These are phyloP conservation scores for Amphipyra berbera DNA, from an alignment of 2,888 invertebrate species.

Conservation along the genomic window DNA sequence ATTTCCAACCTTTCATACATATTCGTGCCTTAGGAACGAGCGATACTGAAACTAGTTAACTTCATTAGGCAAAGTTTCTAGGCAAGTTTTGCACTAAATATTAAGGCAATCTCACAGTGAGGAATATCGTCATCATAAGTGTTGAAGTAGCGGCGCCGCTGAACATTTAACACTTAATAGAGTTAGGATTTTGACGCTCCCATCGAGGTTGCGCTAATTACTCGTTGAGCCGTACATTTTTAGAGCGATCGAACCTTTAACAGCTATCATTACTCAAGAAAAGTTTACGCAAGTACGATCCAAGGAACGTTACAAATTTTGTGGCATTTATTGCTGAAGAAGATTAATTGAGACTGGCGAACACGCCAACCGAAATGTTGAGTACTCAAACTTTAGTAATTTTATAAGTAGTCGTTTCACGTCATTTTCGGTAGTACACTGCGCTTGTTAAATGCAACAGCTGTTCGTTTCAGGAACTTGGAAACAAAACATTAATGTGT, in stretches of 20 bases:
- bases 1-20: slow-evolving; percentile 22
- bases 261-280: slow-evolving; percentile 66
- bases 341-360: slow-evolving; percentile 65
- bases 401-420: slow-evolving; percentile 24
- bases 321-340: slow-evolving; percentile 67
- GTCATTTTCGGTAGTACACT: slow-evolving; percentile 2
- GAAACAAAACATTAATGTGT: slow-evolving; percentile 25
- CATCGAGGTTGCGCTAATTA: slow-evolving; percentile 30
- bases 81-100: slow-evolving; percentile 54
- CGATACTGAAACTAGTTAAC: slow-evolving; percentile 45
- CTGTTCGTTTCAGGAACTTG: slow-evolving; percentile 31
- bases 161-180: slow-evolving; percentile 32
- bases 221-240: slow-evolving; percentile 47
- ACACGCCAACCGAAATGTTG: slow-evolving; percentile 52
- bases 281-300: slow-evolving; percentile 62
- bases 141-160: slow-evolving; percentile 26
- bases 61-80: slow-evolving; percentile 50
- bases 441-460: slow-evolving; percentile 22
- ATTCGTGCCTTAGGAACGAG: slow-evolving; percentile 30
- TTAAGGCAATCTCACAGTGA: slow-evolving; percentile 37
- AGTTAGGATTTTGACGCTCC: slow-evolving; percentile 23
- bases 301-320: slow-evolving; percentile 65
- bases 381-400: slow-evolving; percentile 37
- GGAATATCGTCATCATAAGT: slow-evolving; percentile 45
- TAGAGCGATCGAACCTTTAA: slow-evolving; percentile 56